phyloP scores from a whole-genome alignment of 2,113 vertebrate species.

The Phylloscopus trochilus region DNA sequence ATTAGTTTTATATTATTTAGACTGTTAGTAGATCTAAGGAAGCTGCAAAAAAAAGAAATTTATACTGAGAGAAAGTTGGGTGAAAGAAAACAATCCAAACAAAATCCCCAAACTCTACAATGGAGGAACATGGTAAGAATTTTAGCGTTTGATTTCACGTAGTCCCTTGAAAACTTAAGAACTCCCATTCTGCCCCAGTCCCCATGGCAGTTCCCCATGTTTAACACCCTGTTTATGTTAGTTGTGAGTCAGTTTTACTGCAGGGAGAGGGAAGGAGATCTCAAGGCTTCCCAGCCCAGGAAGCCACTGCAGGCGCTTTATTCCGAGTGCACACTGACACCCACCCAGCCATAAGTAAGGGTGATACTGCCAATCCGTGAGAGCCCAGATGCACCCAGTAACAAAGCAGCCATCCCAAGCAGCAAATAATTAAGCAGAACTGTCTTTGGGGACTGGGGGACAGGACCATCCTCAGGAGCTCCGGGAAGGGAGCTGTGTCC shows the following conservation, averaged over 20 bases:
- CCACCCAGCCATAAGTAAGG: neutral
- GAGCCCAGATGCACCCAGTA: neutral
- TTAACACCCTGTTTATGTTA: neutral
- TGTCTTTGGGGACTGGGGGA: neutral
- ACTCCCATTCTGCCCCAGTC: neutral
- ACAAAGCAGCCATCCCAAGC: neutral
- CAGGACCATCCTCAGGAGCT: neutral
- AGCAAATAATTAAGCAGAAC: neutral
- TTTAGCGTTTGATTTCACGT: neutral
- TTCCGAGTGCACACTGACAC: neutral
- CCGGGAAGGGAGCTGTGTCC: neutral
- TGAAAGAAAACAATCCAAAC: neutral
- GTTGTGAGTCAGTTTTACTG: neutral
- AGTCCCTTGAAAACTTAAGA: neutral
- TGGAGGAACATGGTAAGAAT: neutral
- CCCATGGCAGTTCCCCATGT: neutral
- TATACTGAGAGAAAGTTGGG: neutral
- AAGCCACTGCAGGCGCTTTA: neutral
- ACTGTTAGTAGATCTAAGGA: neutral
- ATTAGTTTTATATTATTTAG: slow-evolving; percentile 4
- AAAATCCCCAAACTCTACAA: neutral
- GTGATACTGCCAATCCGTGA: neutral
- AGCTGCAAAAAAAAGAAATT: neutral
- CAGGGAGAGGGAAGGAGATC: neutral
- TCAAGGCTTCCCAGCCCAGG: neutral